Evolutionary conservation across 2,113 vertebrate species (phyloP).

Genomic region (Marmota flaviventris): DNA sequence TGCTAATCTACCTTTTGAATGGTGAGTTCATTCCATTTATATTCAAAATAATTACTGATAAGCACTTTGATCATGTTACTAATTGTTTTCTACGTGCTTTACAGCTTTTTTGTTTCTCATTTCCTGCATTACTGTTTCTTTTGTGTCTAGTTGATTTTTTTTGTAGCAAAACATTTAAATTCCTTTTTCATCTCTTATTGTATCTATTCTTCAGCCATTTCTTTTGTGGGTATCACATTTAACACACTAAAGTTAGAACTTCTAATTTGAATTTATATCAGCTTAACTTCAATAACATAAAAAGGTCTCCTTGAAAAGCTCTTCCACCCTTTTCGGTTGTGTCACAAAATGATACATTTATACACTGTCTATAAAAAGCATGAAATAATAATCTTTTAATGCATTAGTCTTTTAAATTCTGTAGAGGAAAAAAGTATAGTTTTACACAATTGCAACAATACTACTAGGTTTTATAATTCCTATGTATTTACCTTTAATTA

Average conservation of each 20-base stretch:
- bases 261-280: background rate
- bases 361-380: background rate
- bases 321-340: background rate
- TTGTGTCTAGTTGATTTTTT: background rate
- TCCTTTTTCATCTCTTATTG: background rate
- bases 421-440: background rate
- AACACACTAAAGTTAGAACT: background rate
- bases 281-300: background rate
- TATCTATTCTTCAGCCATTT: background rate
- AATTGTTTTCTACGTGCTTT: background rate
- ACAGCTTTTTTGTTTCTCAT: background rate
- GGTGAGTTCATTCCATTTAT: background rate
- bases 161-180: background rate
- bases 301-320: background rate
- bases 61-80: background rate
- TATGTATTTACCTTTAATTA: background rate
- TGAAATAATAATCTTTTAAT: background rate
- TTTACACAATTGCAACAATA: background rate
- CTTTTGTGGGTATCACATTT: background rate
- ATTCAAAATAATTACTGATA: background rate
- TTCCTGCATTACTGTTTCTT: background rate
- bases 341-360: background rate
- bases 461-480: background rate
- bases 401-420: background rate
- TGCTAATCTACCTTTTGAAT: background rate